Conservation (phyloP, 2,113 vertebrate genomes). For the Ranitomeya variabilis region DNA sequence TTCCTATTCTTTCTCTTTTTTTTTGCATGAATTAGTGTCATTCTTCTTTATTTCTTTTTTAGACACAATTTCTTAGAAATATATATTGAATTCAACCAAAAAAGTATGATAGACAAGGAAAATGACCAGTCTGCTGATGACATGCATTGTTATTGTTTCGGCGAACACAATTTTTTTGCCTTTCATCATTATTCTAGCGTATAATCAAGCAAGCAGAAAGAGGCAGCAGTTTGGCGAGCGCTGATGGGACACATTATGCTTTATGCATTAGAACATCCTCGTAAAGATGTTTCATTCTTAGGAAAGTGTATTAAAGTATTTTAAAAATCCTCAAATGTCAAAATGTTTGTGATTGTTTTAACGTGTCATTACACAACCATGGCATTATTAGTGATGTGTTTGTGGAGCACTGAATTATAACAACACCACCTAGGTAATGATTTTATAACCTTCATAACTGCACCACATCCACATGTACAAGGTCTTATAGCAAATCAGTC, state of each 20-base stretch:
- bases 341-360: slow-evolving; percentile 1
- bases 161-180: slow-evolving; percentile 30
- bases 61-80: slow-evolving; percentile 63
- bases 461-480: background rate
- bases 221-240: slow-evolving; percentile 51
- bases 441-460: background rate
- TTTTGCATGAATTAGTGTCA: slow-evolving; percentile 60
- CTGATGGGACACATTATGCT: slow-evolving; percentile 47
- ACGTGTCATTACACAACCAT: background rate
- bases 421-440: slow-evolving; percentile 3
- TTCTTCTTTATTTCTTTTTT: slow-evolving; percentile 52
- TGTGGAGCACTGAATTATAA: background rate
- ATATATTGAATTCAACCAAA: slow-evolving; percentile 60
- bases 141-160: slow-evolving; percentile 54
- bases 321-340: slow-evolving; percentile 29
- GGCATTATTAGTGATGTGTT: slow-evolving; percentile 8
- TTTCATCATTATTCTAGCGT: slow-evolving; percentile 50
- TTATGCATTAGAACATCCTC: slow-evolving; percentile 44
- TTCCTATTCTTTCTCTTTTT: slow-evolving; percentile 56
- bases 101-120: slow-evolving; percentile 50
- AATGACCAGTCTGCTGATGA: slow-evolving; percentile 59
- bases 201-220: slow-evolving; percentile 57
- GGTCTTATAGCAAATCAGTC: background rate
- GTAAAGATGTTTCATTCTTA: slow-evolving; percentile 32
- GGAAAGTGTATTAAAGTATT: background rate